A percentile compares a stretch with the other conserved stretches of the same genome.
Evolutionary conservation across 1,140 invertebrate species (phyloP).

Genomic region (Euborellia annulipes): DNA sequence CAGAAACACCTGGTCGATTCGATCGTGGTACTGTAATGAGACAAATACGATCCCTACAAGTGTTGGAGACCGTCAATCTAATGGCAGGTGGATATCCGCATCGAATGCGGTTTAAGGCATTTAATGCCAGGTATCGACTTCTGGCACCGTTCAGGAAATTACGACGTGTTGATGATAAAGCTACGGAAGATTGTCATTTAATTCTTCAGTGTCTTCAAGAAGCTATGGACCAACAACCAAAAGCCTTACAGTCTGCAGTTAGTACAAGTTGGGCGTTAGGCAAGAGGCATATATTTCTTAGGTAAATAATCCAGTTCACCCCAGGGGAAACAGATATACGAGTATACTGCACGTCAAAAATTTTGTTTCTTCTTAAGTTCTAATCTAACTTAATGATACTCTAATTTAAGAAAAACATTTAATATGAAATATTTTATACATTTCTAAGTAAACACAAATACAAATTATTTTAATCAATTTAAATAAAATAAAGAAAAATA

Average conservation of each 20-base stretch:
- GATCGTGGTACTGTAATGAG: conserved; percentile 64
- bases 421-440: too few relatives aligned
- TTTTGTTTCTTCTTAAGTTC: too few relatives aligned
- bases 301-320: conserved; percentile 22
- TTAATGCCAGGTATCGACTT: conserved; percentile 68
- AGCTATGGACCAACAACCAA: conserved; percentile 24
- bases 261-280: conserved; percentile 77
- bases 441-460: too few relatives aligned
- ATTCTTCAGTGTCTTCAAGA: conserved; percentile 47
- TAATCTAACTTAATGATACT: too few relatives aligned
- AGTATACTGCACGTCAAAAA: too few relatives aligned
- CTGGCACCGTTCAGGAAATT: conserved; percentile 61
- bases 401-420: too few relatives aligned
- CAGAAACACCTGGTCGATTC: conserved; percentile 59
- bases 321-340: too few relatives aligned
- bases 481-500: too few relatives aligned
- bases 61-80: conserved; percentile 86
- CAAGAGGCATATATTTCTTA: conserved; percentile 79
- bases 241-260: conserved; percentile 21
- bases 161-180: conserved; percentile 60
- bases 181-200: conserved; percentile 59
- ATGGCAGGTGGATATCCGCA: conserved; percentile 90
- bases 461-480: too few relatives aligned
- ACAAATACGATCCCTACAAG: conserved; percentile 78
- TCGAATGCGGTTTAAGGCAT: conserved; percentile 89